Conservation (phyloP, 2,113 vertebrate species). For the Trogon surrucura region DNA sequence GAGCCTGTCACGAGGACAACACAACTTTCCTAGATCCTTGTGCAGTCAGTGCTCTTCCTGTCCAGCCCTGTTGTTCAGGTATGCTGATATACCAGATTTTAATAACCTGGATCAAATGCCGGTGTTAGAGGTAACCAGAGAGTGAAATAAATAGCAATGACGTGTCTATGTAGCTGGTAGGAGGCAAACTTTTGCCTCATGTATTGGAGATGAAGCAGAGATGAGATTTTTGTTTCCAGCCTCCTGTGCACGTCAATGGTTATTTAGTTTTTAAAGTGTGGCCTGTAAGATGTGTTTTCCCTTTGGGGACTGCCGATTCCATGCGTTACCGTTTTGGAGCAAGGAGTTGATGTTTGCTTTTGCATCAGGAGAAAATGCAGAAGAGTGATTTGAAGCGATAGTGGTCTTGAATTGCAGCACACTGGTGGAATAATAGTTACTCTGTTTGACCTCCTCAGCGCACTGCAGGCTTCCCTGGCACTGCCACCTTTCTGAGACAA, state of each 20-base stretch:
- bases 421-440: neutral
- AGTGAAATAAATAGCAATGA: neutral
- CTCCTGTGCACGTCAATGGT: neutral
- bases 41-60: neutral
- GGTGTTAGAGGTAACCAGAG: neutral
- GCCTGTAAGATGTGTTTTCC: neutral
- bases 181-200: slow-evolving; percentile 6
- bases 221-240: neutral
- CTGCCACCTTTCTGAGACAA: neutral
- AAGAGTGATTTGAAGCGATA: neutral
- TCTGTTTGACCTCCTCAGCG: neutral
- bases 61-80: neutral
- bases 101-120: neutral
- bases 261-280: neutral
- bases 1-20: neutral
- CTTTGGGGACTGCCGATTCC: neutral
- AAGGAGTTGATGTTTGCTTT: neutral
- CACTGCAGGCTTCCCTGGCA: neutral
- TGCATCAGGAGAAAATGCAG: neutral
- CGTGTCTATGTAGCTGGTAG: neutral
- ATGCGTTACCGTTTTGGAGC: fast-evolving
- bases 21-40: neutral
- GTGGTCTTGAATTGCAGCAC: neutral
- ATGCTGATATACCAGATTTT: slow-evolving; percentile 3
- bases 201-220: neutral